Base-by-base conservation (phyloP, 2,888 invertebrate genomes). In the Drosophila macrospina region DNA sequence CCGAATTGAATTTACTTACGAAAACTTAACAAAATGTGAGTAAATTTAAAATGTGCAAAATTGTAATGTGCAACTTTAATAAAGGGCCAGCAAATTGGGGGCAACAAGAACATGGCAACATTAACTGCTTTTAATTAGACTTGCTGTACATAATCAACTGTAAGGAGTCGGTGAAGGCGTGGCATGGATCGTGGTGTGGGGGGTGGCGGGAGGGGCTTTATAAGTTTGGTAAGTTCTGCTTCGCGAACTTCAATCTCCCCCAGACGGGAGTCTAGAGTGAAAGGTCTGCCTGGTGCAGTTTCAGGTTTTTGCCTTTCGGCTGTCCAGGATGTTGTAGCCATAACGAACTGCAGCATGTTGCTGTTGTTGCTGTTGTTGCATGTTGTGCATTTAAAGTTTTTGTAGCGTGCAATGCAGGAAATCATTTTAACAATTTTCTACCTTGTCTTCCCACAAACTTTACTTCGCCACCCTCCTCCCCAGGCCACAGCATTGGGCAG, bases 381-480 rank as follows among this genome's bases (percentile, higher is more conserved):
- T 86, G 77, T 83, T 86, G 72, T 68, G 84, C 86, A 84, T 86
- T 83, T 86, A 81, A 83, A 81, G 86, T 85, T 79, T 64, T 61
- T 74, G 85, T 80, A 82, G 85, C 82, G 69, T 80, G 86, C 86
- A 82, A 74, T 80, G 86, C 81, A 86, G 85, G 86, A 86, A 86
- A 86, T 87, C 77, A 86, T 86, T 86, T 87, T 86, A 83, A 86
- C 86, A 86, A 79, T 86, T 87, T 85, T 83, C 74, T 55, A 54
- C 72, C 79, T 65, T 75, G 30, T 45, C 54, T 50, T 32, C 44
- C 8, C 26, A 8, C 4, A 32, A 44, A 30, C 13, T 26, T n/a
- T 20, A 5, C 34, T n/a, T 5, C 16, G 2, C n/a, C 6, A 4
- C 11, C 5, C 41, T n/a, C 8, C 7, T 5, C 37, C 34, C 4